phyloP scores from a whole-genome alignment of 2,113 vertebrate genomes.

The Solea solea region DNA sequence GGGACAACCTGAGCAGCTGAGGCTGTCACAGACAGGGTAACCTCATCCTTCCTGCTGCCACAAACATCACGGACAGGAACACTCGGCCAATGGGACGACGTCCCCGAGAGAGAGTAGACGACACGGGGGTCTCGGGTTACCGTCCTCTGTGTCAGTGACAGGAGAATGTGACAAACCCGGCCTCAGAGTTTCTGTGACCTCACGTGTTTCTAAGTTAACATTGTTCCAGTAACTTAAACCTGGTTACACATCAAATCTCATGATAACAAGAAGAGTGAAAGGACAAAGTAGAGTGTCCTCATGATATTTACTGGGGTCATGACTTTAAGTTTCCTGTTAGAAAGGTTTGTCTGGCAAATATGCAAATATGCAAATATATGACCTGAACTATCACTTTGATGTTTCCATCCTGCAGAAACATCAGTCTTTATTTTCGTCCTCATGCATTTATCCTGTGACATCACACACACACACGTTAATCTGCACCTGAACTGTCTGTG shows the following conservation, averaged over 20 bases:
- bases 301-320: too few species aligned
- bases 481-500: conserved; percentile 40
- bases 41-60: neutral
- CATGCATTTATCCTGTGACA: too few species aligned
- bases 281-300: neutral
- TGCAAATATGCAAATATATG: too few species aligned
- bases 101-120: conserved; percentile 33
- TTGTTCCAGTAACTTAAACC: too few species aligned
- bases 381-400: too few species aligned
- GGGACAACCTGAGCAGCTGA: neutral
- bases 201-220: neutral
- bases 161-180: conserved; percentile 35
- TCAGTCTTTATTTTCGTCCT: too few species aligned
- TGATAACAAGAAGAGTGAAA: neutral
- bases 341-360: too few species aligned
- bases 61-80: neutral
- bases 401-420: too few species aligned
- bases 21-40: neutral
- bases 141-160: conserved; percentile 27
- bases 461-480: conserved; percentile 35
- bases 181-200: neutral
- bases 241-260: too few species aligned
- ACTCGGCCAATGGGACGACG: conserved; percentile 18
- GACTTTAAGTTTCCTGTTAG: too few species aligned
- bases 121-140: conserved; percentile 63